Base-by-base conservation (phyloP, 2,113 vertebrate species). In the Bettongia penicillata region DNA sequence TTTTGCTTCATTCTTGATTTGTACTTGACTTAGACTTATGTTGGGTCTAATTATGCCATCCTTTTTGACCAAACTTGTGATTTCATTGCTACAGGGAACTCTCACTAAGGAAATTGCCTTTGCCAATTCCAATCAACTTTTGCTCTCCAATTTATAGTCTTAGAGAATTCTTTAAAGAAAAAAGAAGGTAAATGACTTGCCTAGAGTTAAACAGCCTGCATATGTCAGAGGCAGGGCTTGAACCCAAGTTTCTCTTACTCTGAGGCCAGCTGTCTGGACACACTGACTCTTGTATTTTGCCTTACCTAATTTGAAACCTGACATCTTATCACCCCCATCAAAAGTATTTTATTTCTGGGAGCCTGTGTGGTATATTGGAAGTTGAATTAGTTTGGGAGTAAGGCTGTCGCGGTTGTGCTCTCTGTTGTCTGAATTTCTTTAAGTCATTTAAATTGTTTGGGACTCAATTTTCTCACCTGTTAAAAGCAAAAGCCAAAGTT, bases 1-100 rank as follows among this genome's bases (percentile, higher is more conserved):
- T 84, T 19, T 68, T 50, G 43, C 53, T 84, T 91, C 28, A 84
- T 61, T 96, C 90, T 55, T 94, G 3, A 94, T 92, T 96, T 84
- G 68, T 43, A 84, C 16, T 43, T 43, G 68, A 84, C n/a, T 7
- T 19, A 84, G 68, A 9, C 68, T 77, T 77, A 16, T 3, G 14
- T 77, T 61, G 10, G 57, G 28, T 61, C 57, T 61, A 12, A 61
- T 61, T n/a, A n/a, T 84, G n/a, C 16, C 19, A 22, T 84, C n/a
- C 23, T 84, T 84, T 84, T 43, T 77, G 37, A 84, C 0, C n/a
- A 43, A 19, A 23, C 16, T 84, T 43, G n/a, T 22, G 68, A 84
- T 43, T 43, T 84, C 19, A 84, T 84, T 84, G 61, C 3, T 37
- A 68, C 16, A 43, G n/a, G 19, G 16, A 22, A 23, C 16, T 43